Evolutionary conservation across 2,113 vertebrate species (phyloP).

Genomic region (Dromaius novaehollandiae): DNA sequence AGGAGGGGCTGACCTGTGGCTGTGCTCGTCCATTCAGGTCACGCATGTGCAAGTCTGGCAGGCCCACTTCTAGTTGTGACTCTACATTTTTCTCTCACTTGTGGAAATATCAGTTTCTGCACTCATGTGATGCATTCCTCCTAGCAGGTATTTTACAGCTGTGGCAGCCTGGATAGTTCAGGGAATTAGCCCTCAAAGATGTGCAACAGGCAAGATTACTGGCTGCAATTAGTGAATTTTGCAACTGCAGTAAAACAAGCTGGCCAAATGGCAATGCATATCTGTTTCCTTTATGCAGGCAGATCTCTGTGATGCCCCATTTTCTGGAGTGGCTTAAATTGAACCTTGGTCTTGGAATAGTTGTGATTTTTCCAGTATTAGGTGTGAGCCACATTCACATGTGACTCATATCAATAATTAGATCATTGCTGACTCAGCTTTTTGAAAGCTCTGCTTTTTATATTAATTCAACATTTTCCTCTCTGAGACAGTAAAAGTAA

Average conservation of each 20-base stretch:
- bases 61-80: not conserved
- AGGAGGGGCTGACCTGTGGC: not conserved
- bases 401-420: slow-evolving; percentile 23
- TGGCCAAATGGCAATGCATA: not conserved
- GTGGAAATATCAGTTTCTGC: not conserved
- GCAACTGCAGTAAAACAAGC: not conserved
- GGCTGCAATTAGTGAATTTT: not conserved
- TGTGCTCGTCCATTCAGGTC: not conserved
- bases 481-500: not conserved
- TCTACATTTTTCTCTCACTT: not conserved
- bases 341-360: not conserved
- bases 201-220: not conserved
- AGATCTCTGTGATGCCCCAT: not conserved
- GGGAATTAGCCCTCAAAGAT: not conserved
- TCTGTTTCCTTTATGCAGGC: not conserved
- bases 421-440: not conserved
- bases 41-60: not conserved
- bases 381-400: not conserved
- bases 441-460: not conserved
- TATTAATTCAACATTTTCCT: slow-evolving; percentile 15
- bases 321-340: not conserved
- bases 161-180: accelerated
- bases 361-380: not conserved
- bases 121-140: not conserved
- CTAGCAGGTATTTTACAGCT: not conserved